A percentile compares a stretch with the other conserved stretches of the same genome.
Evolutionary conservation across 2,888 invertebrate genomes (phyloP).

Genomic region (Xestoiulus laeticollis): DNA sequence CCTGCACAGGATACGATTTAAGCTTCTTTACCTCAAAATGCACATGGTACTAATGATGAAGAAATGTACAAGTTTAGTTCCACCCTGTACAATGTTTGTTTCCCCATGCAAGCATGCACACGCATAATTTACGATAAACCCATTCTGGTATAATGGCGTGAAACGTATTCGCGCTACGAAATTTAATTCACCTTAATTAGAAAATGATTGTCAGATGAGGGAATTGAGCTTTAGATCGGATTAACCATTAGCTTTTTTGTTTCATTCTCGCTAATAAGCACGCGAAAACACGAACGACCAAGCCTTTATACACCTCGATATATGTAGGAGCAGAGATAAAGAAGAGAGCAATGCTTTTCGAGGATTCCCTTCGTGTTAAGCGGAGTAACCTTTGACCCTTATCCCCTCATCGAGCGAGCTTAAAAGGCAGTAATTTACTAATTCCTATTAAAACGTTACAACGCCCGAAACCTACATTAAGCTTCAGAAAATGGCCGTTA

Average conservation of each 20-base stretch:
- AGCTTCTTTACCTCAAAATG: no score
- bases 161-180: conserved; percentile 8
- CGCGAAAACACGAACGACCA: not conserved
- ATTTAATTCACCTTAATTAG: not conserved
- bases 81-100: not conserved
- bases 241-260: conserved; percentile 18
- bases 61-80: not conserved
- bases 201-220: conserved; percentile 26
- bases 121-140: not conserved
- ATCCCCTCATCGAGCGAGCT: not conserved
- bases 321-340: not conserved
- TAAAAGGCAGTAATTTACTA: not conserved
- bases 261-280: not conserved
- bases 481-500: not conserved
- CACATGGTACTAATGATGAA: no score
- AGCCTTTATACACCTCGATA: no score
- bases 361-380: not conserved
- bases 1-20: no score
- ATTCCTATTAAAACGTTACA: not conserved
- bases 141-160: conserved; percentile 1
- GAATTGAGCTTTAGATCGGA: conserved; percentile 13
- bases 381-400: not conserved
- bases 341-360: not conserved
- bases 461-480: not conserved
- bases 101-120: not conserved